phyloP scores from a whole-genome alignment of 2,113 vertebrate species.

The Pyrgilauda ruficollis region DNA sequence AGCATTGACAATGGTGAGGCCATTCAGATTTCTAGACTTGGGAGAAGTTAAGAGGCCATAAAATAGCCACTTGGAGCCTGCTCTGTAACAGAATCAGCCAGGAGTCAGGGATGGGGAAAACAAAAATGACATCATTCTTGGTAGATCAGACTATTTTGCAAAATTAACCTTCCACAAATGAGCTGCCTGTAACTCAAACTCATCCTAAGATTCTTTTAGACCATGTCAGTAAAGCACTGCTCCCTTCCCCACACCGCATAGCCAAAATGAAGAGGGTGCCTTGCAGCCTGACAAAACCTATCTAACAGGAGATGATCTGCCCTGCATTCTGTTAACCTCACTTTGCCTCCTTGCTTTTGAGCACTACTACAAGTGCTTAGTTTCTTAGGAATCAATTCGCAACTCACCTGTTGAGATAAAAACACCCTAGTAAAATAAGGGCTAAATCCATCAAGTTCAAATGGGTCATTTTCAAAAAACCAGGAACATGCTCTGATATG shows the following conservation, averaged over 20 bases:
- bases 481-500: background rate
- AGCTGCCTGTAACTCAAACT: background rate
- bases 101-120: background rate
- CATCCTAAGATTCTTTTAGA: background rate
- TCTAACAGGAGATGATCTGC: background rate
- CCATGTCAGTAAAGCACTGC: background rate
- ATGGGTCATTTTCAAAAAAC: background rate
- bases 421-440: background rate
- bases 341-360: background rate
- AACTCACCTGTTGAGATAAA: background rate
- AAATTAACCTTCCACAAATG: background rate
- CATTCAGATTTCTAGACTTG: background rate
- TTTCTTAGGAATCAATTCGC: background rate
- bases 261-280: background rate
- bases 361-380: background rate
- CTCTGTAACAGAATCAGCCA: background rate
- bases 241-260: background rate
- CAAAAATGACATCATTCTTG: background rate
- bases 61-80: background rate
- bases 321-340: background rate
- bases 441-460: background rate
- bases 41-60: background rate
- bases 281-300: background rate
- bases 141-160: background rate
- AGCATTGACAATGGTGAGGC: background rate